A percentile compares a stretch with the other conserved stretches of the same genome.
phyloP scores from a whole-genome alignment of 2,113 vertebrate genomes.

The Phaethornis superciliosus region DNA sequence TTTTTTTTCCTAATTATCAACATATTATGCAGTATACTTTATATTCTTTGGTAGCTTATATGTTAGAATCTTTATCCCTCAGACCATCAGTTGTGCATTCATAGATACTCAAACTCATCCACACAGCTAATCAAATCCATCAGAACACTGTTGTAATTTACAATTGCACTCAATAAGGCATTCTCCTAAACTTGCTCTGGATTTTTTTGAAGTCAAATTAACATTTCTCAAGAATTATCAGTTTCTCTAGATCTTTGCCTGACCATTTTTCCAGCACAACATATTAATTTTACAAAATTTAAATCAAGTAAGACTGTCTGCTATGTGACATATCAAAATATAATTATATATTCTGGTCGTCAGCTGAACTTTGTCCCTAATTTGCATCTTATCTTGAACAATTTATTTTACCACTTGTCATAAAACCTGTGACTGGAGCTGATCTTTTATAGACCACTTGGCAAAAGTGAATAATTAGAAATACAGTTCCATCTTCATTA shows the following conservation, averaged over 20 bases:
- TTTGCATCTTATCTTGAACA: slow-evolving; percentile 71
- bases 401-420: slow-evolving; percentile 68
- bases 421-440: slow-evolving; percentile 29
- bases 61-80: background rate
- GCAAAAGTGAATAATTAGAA: slow-evolving; percentile 51
- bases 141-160: background rate
- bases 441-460: slow-evolving; percentile 54
- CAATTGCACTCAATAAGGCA: background rate
- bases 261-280: background rate
- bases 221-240: background rate
- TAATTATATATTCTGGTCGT: slow-evolving; percentile 72
- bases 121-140: background rate
- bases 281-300: slow-evolving; percentile 23
- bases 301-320: background rate
- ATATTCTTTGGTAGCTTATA: background rate
- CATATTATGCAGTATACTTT: background rate
- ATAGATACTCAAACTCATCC: background rate
- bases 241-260: background rate
- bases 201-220: slow-evolving; percentile 14
- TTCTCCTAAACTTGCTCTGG: background rate
- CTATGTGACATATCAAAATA: slow-evolving; percentile 24
- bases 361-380: slow-evolving; percentile 66
- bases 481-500: background rate
- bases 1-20: background rate
- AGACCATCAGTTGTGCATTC: background rate